Evolutionary conservation across 2,113 vertebrate species (phyloP), one percentile per base, ranked within the genome.

Genomic region (Colinus virginianus): DNA sequence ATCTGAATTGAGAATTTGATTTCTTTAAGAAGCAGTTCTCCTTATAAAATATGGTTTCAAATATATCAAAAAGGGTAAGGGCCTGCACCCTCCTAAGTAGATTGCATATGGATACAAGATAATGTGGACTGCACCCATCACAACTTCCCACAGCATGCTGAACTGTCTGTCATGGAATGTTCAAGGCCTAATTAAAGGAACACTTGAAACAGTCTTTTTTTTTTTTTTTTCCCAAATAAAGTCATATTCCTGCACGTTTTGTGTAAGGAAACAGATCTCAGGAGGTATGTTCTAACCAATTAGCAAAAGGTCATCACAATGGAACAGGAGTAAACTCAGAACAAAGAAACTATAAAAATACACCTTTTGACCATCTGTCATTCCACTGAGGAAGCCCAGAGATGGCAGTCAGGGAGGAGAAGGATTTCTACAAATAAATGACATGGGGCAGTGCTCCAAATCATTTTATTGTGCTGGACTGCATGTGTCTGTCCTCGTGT

Each of bases 101-200:
- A 72, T n/a, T 88, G 56, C 59, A 70, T 80, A 55, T 72, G 43
- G 83, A 46, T 92, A 45, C 43, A 83, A 83, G 61, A 75, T 78
- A 75, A 87, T 75, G 71, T n/a, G 51, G 56, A 93, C 6, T 76
- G 51, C 19, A 74, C 8, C 45, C 53, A 38, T 63, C 46, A 58
- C 42, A 74, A 48, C 77, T 72, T 87, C 51, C 72, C 82, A 69
- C 30, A 22, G 58, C 34, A 19, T 70, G 36, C 21, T 79, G 36
- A 78, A 11, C 30, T 70, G 59, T 25, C 43, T 88, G 51, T 43
- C 55, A 51, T 1, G 16, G 80, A 58, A 22, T 75, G 58, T 78
- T 90, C 48, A 87, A 53, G 56, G 68, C 38, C 78, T 22, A 92
- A 71, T 48, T 93, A 67, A 90, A 43, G 90, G 36, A 91, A 14